Percentiles rank a stretch among this genome's conserved stretches.
phyloP scores from a whole-genome alignment of 2,888 invertebrate species.

The Alentia gelatinosa region DNA sequence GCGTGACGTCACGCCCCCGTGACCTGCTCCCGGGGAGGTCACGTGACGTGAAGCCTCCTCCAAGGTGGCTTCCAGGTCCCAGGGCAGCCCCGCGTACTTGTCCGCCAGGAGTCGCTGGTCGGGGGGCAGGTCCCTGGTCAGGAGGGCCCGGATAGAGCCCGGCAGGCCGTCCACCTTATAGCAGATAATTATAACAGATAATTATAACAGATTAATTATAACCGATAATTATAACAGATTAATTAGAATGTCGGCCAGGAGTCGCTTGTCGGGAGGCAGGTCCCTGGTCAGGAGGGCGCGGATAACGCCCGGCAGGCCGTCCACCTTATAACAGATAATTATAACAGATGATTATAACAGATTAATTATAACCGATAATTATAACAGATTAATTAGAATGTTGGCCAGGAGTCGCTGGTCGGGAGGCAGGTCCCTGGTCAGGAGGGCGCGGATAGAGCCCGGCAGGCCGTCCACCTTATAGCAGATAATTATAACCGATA shows the following conservation, averaged over 20 bases:
- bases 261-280: constrained; percentile 63
- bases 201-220: too few species aligned
- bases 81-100: constrained; percentile 62
- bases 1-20: not conserved
- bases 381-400: too few species aligned
- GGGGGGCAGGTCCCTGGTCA: constrained; percentile 62
- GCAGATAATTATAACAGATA: too few species aligned
- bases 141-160: constrained; percentile 56
- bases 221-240: too few species aligned
- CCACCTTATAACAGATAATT: too few species aligned
- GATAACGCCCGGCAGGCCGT: constrained; percentile 59
- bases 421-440: constrained; percentile 62
- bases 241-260: constrained; percentile 64
- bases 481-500: too few species aligned
- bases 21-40: not conserved
- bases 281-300: constrained; percentile 58
- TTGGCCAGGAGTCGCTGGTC: constrained; percentile 64
- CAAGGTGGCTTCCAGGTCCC: constrained; percentile 56
- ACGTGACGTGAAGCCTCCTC: not conserved
- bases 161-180: constrained; percentile 56
- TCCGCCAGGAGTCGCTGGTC: constrained; percentile 64
- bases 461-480: constrained; percentile 56
- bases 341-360: too few species aligned
- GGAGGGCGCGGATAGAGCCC: constrained; percentile 56
- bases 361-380: too few species aligned